Evolutionary conservation across 1,140 invertebrate species (phyloP).

Genomic region (Venturia canescens): DNA sequence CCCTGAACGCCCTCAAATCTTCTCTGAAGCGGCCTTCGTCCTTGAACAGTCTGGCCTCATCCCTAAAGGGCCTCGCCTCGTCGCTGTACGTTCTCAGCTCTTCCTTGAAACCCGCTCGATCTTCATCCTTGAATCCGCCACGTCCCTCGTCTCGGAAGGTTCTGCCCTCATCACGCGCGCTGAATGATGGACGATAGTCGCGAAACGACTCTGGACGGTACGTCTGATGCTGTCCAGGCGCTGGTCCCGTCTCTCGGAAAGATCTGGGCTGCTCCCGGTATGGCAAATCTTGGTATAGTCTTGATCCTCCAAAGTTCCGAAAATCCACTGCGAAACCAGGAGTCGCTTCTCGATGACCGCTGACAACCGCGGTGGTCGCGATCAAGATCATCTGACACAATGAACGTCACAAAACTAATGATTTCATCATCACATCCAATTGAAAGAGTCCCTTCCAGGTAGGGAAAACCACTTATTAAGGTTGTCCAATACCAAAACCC

Average conservation of each 20-base stretch:
- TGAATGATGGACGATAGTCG: conserved; percentile 13
- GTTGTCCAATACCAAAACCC: too few relatives aligned
- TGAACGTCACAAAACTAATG: background rate
- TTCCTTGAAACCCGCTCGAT: background rate
- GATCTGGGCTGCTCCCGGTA: conserved; percentile 36
- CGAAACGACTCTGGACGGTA: background rate
- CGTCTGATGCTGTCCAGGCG: conserved; percentile 18
- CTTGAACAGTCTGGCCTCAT: conserved; percentile 2
- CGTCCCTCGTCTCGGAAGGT: background rate
- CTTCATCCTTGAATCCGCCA: conserved; percentile 20
- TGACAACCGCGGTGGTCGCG: conserved; percentile 53
- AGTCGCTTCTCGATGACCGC: conserved; percentile 52
- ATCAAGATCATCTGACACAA: conserved; percentile 60
- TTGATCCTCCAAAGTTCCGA: conserved; percentile 21
- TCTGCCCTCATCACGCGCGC: background rate
- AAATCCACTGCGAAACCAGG: conserved; percentile 29
- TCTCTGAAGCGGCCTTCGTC: conserved; percentile 14
- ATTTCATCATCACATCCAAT: too few relatives aligned
- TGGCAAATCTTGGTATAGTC: conserved; percentile 35
- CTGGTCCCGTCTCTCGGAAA: background rate
- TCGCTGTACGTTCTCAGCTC: background rate
- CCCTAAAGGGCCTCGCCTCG: background rate
- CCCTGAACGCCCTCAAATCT: background rate
- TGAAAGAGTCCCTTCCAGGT: too few relatives aligned
- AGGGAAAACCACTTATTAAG: too few relatives aligned